phyloP scores from a whole-genome alignment of 2,888 invertebrate species.

The Allolobophora icterica region DNA sequence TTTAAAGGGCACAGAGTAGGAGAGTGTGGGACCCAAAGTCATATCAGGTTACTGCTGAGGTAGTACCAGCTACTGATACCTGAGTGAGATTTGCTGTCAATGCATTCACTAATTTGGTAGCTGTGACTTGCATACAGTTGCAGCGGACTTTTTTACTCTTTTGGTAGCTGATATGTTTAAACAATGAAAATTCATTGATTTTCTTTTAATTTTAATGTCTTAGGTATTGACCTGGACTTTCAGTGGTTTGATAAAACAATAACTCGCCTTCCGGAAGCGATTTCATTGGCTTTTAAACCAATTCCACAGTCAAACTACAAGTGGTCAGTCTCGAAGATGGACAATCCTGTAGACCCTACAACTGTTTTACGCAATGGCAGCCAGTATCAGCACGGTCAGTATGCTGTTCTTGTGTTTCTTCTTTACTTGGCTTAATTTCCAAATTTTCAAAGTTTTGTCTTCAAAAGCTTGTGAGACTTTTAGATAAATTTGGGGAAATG shows the following conservation, averaged over 20 bases:
- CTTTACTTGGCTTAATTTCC: background rate
- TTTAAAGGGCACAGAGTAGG: no score
- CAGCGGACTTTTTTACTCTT: background rate
- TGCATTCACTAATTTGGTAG: background rate
- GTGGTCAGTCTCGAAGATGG: constrained; percentile 56
- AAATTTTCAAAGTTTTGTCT: background rate
- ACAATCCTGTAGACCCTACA: constrained; percentile 53
- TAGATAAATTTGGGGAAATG: background rate
- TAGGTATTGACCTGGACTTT: constrained; percentile 55
- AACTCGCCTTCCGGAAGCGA: constrained; percentile 58
- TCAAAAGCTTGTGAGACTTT: background rate
- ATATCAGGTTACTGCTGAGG: no score
- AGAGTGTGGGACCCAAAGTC: no score
- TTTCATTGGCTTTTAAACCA: constrained; percentile 55
- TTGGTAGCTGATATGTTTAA: background rate
- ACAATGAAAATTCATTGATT: background rate
- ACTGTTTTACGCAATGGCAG: constrained; percentile 59
- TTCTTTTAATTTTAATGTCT: background rate
- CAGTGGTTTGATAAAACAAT: constrained; percentile 56
- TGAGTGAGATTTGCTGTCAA: background rate
- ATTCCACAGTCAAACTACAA: constrained; percentile 36
- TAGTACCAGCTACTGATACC: background rate
- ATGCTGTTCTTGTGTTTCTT: constrained; percentile 13
- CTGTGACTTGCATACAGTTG: no score
- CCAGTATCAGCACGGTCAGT: constrained; percentile 58